phyloP scores from a whole-genome alignment of 1,140 invertebrate species.

The Calephelis nemesis region DNA sequence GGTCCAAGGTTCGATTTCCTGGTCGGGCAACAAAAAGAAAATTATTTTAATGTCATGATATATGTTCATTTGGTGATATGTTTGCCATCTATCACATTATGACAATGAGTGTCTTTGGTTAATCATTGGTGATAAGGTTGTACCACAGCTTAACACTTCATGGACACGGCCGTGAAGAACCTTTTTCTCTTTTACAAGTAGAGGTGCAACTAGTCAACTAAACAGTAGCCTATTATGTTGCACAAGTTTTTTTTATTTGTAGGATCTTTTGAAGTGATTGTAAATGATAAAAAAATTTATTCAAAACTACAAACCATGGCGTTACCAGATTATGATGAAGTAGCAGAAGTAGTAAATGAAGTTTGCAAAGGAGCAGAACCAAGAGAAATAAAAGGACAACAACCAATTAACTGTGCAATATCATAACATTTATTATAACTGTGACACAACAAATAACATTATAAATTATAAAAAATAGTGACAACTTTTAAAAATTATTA shows the following conservation, averaged over 20 bases:
- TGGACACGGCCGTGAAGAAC: too few species aligned
- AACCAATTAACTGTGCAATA: constrained; percentile 79
- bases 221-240: not conserved
- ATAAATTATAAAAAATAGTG: not conserved
- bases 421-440: constrained; percentile 57
- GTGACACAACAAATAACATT: constrained; percentile 1
- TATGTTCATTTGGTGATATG: too few species aligned
- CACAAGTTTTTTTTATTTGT: constrained; percentile 39
- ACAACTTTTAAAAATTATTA: too few species aligned
- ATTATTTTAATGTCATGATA: too few species aligned
- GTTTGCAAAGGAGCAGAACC: constrained; percentile 75
- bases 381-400: constrained; percentile 77
- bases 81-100: too few species aligned
- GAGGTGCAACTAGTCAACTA: not conserved
- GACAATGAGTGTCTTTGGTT: too few species aligned
- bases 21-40: too few species aligned
- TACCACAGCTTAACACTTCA: too few species aligned
- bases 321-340: constrained; percentile 82
- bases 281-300: constrained; percentile 82
- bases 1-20: too few species aligned
- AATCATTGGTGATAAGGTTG: too few species aligned
- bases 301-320: constrained; percentile 83
- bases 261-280: constrained; percentile 84
- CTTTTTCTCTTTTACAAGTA: not conserved
- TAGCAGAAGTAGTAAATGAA: constrained; percentile 77